Evolutionary conservation across 37 sponge, comb jelly and placozoan genomes (phyloP), one percentile per base, ranked within the genome.

Genomic region (Mnemiopsis leidyi): DNA sequence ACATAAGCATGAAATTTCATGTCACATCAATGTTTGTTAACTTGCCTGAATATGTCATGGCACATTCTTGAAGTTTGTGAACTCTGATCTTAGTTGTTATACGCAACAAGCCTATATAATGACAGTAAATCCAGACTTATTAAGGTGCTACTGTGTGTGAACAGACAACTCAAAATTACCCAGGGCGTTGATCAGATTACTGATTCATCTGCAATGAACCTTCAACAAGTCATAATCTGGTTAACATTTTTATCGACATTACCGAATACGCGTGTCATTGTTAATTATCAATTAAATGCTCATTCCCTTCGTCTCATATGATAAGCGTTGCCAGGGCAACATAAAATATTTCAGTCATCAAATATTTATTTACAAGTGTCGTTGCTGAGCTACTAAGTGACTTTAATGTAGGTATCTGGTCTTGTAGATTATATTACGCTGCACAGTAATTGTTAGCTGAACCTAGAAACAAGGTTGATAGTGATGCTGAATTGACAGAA

Each of bases 301-400:
- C 61, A 48, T 48, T 48, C 5, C 61, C 61, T 48, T 48, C 5
- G 61, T 48, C 61, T 48, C 13, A 48, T 48, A 48, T 48, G 9
- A 13, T 48, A 48, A 18, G 61, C 61, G 61, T 48, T 48, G 61
- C 61, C 61, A 5, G 5, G 61, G 61, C 61, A 48, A 48, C 61
- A 48, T 13, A 13, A 48, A 48, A 48, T 48, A 48, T 48, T 48
- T 48, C 13, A 48, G 61, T 48, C 9, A 13, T 69, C 73, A 20
- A 28, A 69, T 69, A 28, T 69, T 69, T 69, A 69, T 69, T 69
- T 69, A 69, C 73, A 25, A 3, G 29, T 20, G 1, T 3, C 73
- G 73, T 69, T 28, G 24, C 73, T 25, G 28, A 69, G 73, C n/a
- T n/a, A 69, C 73, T 23, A 69, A 69, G 73, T 69, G 29, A 69